A percentile compares a stretch with the other conserved stretches of the same genome.
Evolutionary conservation across 2,113 vertebrate species (phyloP).

Genomic region (Malurus cyaneus): DNA sequence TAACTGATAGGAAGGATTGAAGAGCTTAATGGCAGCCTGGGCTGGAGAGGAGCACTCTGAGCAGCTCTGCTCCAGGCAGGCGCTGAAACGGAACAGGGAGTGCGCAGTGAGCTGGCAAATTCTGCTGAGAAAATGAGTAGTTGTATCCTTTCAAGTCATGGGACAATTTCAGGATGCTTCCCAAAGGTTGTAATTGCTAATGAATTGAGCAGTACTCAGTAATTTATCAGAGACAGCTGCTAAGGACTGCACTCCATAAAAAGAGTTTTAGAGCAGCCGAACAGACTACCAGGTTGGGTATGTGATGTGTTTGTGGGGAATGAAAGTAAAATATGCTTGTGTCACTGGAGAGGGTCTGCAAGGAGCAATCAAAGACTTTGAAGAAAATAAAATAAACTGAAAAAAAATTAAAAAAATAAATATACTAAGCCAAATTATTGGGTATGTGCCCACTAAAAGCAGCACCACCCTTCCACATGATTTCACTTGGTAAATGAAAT

Average conservation of each 20-base stretch:
- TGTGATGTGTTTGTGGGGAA: accelerated
- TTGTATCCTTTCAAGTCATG: neutral
- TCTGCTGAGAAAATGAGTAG: neutral
- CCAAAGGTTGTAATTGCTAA: neutral
- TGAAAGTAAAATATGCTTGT: neutral
- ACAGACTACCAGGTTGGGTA: neutral
- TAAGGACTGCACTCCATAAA: neutral
- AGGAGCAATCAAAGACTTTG: neutral
- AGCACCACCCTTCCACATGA: accelerated
- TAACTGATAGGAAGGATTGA: neutral
- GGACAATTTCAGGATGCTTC: neutral
- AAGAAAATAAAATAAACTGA: neutral
- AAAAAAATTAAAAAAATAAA: neutral
- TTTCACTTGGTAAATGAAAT: neutral
- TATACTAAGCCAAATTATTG: neutral
- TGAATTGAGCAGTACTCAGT: neutral
- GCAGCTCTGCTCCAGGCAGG: too few relatives aligned
- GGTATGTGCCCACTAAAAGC: neutral
- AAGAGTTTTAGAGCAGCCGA: neutral
- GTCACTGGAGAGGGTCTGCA: neutral
- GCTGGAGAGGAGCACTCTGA: neutral
- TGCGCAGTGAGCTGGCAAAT: neutral
- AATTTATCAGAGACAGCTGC: neutral
- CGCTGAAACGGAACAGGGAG: neutral
- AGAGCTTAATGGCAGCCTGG: neutral